Evolutionary conservation across 2,113 vertebrate genomes (phyloP), one percentile per base, ranked within the genome.

Genomic region (Columba livia): DNA sequence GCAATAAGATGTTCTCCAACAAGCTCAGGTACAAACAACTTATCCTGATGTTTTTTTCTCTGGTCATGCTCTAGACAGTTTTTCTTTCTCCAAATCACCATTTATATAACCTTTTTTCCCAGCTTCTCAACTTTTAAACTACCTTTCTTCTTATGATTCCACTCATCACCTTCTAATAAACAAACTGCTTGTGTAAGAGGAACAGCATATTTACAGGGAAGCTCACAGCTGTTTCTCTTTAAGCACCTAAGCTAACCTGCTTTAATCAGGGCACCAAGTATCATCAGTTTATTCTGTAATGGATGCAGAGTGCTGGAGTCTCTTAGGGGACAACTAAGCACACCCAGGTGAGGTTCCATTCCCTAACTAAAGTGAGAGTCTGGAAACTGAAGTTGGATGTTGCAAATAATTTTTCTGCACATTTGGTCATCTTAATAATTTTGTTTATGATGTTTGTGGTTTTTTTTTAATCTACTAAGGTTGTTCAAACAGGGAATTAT

Each of bases 231-330:
- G 4, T 81, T 72, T 40, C 47, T 75, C 14, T 67, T 85, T 19
- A 61, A 7, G 9, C 17, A 60, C 53, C 7, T 51, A 57, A 48
- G 6, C 21, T 53, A 60, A 77, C 7, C 13, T 70, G 7, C 13
- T 78, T 61, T 51, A 77, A 77, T 84, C 24, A 69, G 29, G 12
- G 21, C 8, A 50, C 10, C 15, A 11, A 21, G 8, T 44, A 2
- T 15, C 8, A 32, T 26, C 3, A 25, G 11, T 31, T 51, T 25
- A 7, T 16, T 79, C 8, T 38, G 1, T 50, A 26, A n/a, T 0
- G 10, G 19, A 3, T 4, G 0, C 2, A 88, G 16, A 32, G 7
- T 51, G 2, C 5, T 34, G 12, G 12, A 34, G 11, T 34, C 28
- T 61, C 50, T 9, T 2, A 48, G 15, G 9, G 7, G 5, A 31